These are phyloP conservation scores for Mionectes macconnelli DNA, from an alignment of 2,113 vertebrate species.

Conservation along the genomic window DNA sequence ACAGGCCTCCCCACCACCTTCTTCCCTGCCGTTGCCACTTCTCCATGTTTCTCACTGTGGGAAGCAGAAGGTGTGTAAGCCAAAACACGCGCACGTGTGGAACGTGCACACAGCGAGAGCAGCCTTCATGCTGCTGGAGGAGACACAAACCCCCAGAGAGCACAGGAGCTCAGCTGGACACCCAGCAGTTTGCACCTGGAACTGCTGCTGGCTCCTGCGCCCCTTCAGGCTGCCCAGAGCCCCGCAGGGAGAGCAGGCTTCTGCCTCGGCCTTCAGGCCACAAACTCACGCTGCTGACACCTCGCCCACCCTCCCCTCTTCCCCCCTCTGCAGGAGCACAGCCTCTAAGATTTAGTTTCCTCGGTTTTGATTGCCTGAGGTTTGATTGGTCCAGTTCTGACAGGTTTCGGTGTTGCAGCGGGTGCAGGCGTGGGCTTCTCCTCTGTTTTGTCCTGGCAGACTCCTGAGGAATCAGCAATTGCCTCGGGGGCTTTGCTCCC, in stretches of 20 bases:
- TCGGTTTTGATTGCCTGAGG: conserved; percentile 98
- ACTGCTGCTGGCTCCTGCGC: neutral
- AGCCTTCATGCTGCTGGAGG: conserved; percentile 10
- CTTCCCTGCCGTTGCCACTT: neutral
- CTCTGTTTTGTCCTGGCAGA: conserved; percentile 78
- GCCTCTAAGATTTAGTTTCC: conserved; percentile 88
- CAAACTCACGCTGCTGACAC: conserved; percentile 13
- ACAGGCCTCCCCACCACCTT: neutral
- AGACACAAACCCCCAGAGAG: conserved; percentile 9
- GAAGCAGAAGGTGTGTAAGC: conserved; percentile 1
- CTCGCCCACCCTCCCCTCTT: neutral
- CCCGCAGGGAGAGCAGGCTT: neutral
- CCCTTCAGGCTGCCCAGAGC: neutral
- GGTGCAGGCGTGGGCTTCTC: conserved; percentile 81
- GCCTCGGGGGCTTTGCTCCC: conserved; percentile 78
- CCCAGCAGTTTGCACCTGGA: neutral
- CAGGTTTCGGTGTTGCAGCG: conserved; percentile 82
- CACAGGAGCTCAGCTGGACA: neutral
- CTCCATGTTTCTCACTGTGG: neutral
- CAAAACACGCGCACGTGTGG: neutral
- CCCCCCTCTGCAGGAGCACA: neutral
- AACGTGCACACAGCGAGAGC: neutral
- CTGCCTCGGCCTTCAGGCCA: neutral
- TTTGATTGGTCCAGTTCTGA: conserved; percentile 98
- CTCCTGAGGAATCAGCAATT: conserved; percentile 78